Percentiles rank a stretch among this genome's conserved stretches.
phyloP scores from a whole-genome alignment of 2,888 invertebrate genomes.

The Phyllotreta striolata region DNA sequence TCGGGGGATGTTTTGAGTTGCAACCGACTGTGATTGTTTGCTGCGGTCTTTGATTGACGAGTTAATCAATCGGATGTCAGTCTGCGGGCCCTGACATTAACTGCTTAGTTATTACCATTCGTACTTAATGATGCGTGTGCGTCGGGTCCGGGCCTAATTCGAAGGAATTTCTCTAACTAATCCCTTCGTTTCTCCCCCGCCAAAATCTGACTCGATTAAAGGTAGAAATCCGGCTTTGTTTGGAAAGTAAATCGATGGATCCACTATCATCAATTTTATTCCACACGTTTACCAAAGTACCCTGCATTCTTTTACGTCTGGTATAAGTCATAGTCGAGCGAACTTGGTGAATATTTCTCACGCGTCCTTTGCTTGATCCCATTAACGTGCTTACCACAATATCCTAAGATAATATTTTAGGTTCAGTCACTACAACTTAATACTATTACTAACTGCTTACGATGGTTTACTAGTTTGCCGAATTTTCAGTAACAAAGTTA shows the following conservation, averaged over 20 bases:
- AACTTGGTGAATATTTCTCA: conserved; percentile 18
- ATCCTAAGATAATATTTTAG: conserved; percentile 31
- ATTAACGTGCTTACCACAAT: conserved; percentile 24
- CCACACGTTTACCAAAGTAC: too few species aligned
- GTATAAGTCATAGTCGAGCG: neutral
- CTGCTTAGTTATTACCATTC: conserved; percentile 41
- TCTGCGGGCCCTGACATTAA: conserved; percentile 30
- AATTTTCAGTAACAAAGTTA: conserved; percentile 47
- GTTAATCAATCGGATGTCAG: conserved; percentile 46
- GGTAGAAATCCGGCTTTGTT: conserved; percentile 1
- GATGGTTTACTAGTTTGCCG: conserved; percentile 44
- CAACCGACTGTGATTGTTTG: conserved; percentile 45
- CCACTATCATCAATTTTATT: too few species aligned
- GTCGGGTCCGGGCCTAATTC: conserved; percentile 14
- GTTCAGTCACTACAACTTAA: conserved; percentile 38
- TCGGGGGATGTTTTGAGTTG: conserved; percentile 28
- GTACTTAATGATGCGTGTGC: conserved; percentile 36
- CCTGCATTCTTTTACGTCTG: too few species aligned
- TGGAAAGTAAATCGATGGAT: too few species aligned
- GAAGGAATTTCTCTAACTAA: conserved; percentile 19
- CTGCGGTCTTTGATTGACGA: conserved; percentile 50
- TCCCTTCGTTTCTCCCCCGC: conserved; percentile 15
- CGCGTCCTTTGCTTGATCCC: conserved; percentile 27
- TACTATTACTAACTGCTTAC: conserved; percentile 48
- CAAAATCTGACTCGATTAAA: conserved; percentile 15